Percentiles rank a stretch among this genome's conserved stretches.
phyloP scores from a whole-genome alignment of 2,797 vertebrate genomes.

The Typhlichthys subterraneus region DNA sequence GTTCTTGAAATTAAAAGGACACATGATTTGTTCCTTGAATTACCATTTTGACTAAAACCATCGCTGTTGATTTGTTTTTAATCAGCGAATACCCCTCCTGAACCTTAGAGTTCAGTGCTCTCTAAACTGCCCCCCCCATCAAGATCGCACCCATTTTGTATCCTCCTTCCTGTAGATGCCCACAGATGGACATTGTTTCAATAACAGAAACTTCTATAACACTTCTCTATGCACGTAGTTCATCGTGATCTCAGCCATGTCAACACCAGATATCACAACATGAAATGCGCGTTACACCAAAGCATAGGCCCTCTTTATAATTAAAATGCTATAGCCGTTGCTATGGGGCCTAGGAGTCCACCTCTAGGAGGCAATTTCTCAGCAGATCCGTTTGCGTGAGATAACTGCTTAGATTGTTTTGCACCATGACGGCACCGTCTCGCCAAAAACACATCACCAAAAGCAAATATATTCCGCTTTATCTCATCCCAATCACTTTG shows the following conservation, averaged over 20 bases:
- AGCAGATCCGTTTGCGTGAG: background rate
- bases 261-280: too few species aligned
- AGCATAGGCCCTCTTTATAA: background rate
- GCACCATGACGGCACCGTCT: background rate
- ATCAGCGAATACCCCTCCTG: too few species aligned
- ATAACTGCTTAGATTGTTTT: conserved; percentile 7
- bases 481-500: background rate
- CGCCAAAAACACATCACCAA: conserved; percentile 14
- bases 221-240: too few species aligned
- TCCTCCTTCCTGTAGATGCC: too few species aligned
- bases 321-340: background rate
- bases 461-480: conserved; percentile 7
- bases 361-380: conserved; percentile 4
- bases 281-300: background rate
- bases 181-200: too few species aligned
- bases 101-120: too few species aligned
- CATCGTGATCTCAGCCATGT: too few species aligned
- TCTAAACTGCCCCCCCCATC: too few species aligned
- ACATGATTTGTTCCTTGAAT: background rate
- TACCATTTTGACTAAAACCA: background rate
- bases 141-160: too few species aligned
- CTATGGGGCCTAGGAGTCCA: background rate
- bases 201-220: too few species aligned
- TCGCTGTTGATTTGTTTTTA: too few species aligned
- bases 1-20: background rate